A percentile compares a stretch with the other conserved stretches of the same genome.
Conservation (phyloP, 2,888 invertebrate genomes). For the Epistrophe grossulariae region DNA sequence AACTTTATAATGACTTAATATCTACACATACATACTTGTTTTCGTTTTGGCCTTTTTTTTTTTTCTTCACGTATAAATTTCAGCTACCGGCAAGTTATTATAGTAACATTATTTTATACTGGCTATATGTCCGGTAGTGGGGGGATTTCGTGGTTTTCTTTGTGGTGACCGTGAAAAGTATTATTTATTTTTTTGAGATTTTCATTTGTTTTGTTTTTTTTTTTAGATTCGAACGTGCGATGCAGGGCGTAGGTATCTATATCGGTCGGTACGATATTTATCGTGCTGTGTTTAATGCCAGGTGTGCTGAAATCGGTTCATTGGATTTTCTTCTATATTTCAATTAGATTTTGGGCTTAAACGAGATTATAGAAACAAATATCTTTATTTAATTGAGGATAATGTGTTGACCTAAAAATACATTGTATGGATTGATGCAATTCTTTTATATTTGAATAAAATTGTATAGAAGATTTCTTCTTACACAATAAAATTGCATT, state of each 20-base stretch:
- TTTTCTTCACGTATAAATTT: neutral
- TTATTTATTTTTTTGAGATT: conserved; percentile 25
- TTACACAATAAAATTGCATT: neutral
- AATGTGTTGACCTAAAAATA: neutral
- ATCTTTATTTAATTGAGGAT: conserved; percentile 25
- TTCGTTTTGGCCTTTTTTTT: conserved; percentile 10
- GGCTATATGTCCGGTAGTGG: conserved; percentile 1
- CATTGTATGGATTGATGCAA: conserved; percentile 2
- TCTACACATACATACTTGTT: conserved; percentile 10
- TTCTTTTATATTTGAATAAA: neutral
- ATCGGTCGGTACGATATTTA: neutral
- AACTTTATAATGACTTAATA: conserved; percentile 44
- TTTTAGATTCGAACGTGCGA: conserved; percentile 41
- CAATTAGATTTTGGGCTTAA: neutral
- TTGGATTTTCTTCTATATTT: conserved; percentile 50
- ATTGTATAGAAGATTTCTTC: neutral
- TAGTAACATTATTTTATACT: neutral
- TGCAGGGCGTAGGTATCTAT: conserved; percentile 57
- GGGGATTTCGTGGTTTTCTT: conserved; percentile 43
- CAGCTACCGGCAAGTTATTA: conserved; percentile 46
- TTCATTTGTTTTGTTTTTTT: conserved; percentile 13
- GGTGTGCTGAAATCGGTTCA: conserved; percentile 59
- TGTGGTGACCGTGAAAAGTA: conserved; percentile 64
- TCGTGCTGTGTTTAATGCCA: conserved; percentile 37
- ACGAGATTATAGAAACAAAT: conserved; percentile 3